Base-by-base conservation (phyloP, 2,888 invertebrate genomes). In the Morpho deidamia region DNA sequence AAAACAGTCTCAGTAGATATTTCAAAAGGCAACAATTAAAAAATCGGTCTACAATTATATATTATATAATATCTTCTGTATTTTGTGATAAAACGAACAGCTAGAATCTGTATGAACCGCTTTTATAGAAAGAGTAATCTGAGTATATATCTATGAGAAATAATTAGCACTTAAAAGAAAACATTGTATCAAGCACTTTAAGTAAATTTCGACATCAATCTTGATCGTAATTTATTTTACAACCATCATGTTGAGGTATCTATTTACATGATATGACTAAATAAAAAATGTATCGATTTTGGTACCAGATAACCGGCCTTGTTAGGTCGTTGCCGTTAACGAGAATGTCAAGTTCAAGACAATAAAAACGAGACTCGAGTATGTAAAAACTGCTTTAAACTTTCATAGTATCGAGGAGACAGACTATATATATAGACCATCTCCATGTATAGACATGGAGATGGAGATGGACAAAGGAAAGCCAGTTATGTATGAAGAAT, bases 281-380 rank as follows among this genome's bases (percentile, higher is more conserved):
- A 56, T n/a, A 56, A 54, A 42, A 61, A 61, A 63, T 63, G 77
- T 79, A 78, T 77, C 43, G 74, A 64, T 62, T 68, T 72, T 75
- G 48, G 41, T 52, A 73, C 81, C 78, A 76, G 76, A 72, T 77
- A 69, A 71, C 55, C 59, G 65, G 72, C 84, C 86, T 85, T 70
- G 80, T 8, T 12, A 62, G 86, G 84, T 86, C 83, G 74, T 80
- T 86, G 82, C 59, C 82, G 71, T 63, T 60, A 49, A 35, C 35
- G 53, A 74, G 78, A 85, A 83, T 82, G 84, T 81, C 76, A 73
- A 66, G 63, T 59, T 60, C 68, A 60, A 11, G 40, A 14, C 55
- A 12, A 50, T 53, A 59, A 61, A 58, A 61, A 59, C 56, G 39
- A 46, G 51, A 52, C 49, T 14, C 40, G 40, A 56, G 42, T 33